Conservation (phyloP, 2,797 vertebrate species). For the Neostethus bicornis region DNA sequence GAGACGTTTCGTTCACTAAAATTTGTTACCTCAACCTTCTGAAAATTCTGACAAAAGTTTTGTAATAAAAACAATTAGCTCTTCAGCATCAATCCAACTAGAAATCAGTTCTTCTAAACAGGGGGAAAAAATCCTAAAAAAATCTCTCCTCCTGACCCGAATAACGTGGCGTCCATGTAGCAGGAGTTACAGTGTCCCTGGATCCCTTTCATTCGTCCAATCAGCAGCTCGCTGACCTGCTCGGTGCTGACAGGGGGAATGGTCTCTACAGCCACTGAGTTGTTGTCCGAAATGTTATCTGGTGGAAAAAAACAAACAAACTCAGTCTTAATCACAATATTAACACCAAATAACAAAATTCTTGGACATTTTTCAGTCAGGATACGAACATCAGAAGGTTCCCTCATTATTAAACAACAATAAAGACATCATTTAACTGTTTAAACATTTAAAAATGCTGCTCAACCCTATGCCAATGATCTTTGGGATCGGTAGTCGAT, state of each 20-base stretch:
- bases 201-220: constrained; percentile 87
- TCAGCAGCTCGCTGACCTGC: constrained; percentile 72
- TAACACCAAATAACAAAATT: too few species aligned
- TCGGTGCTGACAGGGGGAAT: constrained; percentile 78
- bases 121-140: background rate
- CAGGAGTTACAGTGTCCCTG: constrained; percentile 95
- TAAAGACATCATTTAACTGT: too few species aligned
- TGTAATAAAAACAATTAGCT: too few species aligned
- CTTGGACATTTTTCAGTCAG: too few species aligned
- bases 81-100: background rate
- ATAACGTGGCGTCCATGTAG: constrained; percentile 91
- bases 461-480: too few species aligned
- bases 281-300: constrained; percentile 41
- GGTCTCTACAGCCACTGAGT: constrained; percentile 38
- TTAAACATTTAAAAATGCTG: too few species aligned
- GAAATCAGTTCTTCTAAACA: background rate
- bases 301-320: constrained; percentile 23
- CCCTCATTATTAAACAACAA: too few species aligned
- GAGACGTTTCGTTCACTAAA: too few species aligned
- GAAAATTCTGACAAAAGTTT: too few species aligned
- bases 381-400: too few species aligned
- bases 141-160: constrained; percentile 78
- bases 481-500: too few species aligned
- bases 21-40: too few species aligned
- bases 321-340: background rate